Evolutionary conservation across 1,140 invertebrate genomes (phyloP).

Genomic region (Bombus confusus): DNA sequence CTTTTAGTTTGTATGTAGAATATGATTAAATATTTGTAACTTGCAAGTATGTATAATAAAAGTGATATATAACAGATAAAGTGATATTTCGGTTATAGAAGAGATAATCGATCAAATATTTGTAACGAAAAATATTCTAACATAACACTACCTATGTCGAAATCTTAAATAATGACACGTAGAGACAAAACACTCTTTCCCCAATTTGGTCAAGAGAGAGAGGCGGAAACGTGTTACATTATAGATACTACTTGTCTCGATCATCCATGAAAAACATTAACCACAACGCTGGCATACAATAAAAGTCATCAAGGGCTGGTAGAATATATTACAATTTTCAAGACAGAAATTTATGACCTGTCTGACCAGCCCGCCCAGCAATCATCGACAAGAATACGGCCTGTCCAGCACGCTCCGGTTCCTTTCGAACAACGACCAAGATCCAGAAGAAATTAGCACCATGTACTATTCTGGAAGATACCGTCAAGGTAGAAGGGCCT

Average conservation of each 20-base stretch:
- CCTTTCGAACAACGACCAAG: slow-evolving; percentile 18
- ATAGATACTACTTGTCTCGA: slow-evolving; percentile 28
- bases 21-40: no score
- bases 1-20: no score
- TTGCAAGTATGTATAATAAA: no score
- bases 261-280: slow-evolving; percentile 28
- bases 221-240: slow-evolving; percentile 22
- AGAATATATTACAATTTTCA: slow-evolving; percentile 44
- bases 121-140: no score
- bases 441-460: slow-evolving; percentile 61
- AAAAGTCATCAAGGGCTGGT: slow-evolving; percentile 39
- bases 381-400: slow-evolving; percentile 52
- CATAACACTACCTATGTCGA: no score
- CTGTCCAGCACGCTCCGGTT: slow-evolving; percentile 12
- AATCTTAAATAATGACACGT: no score
- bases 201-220: background rate
- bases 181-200: no score
- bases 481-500: no score
- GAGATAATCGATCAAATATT: no score
- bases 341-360: slow-evolving; percentile 60
- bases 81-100: no score
- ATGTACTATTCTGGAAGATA: slow-evolving; percentile 10
- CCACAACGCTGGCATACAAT: slow-evolving; percentile 5
- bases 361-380: slow-evolving; percentile 53
- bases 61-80: no score